Evolutionary conservation across 2,113 vertebrate genomes (phyloP), one percentile per base, ranked within the genome.

Genomic region (Gymnocephalus cernua): DNA sequence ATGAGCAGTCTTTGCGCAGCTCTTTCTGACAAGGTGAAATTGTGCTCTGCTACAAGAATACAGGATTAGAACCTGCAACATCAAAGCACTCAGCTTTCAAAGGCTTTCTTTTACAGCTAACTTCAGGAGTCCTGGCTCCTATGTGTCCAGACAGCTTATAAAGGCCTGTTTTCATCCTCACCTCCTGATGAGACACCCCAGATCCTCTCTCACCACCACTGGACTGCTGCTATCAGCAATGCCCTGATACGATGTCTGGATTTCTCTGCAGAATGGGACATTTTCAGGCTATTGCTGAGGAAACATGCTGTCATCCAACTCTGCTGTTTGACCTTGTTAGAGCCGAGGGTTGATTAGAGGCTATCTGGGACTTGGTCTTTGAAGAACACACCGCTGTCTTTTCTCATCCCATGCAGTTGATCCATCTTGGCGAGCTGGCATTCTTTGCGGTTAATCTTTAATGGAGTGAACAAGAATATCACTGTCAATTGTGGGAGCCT

Each of bases 161-260:
- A 96, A 95, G 93, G 94, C 84, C 93, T 96, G 95, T 95, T 96
- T 97, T 96, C 85, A 94, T 96, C 96, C 94, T 95, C 95, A 95
- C 90, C 94, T 94, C 92, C 85, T 91, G 95, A 96, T 95, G 95
- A 96, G 96, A 77, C 82, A 93, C 93, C 93, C 77, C 91, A 94
- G 93, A 95, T 95, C 93, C 93, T 96, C 95, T 95, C 95, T 94
- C 94, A 94, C 85, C 72, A 93, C 94, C 92, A 29, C 95, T 93
- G 94, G 95, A 95, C 95, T 89, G 64, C 67, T 89, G 89, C 94
- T 97, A 97, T 97, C 96, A 86, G 68, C 68, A 84, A 80, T 68
- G 27, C 93, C 51, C 78, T 73, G 86, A 91, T 87, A 91, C 44
- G 5, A 79, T 51, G 91, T 91, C 91, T 92, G 91, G 95, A 93